Evolutionary conservation across 64 coral and sea anemone genomes (phyloP), one percentile per base, ranked within the genome.

Genomic region (Acropora tenuis): DNA sequence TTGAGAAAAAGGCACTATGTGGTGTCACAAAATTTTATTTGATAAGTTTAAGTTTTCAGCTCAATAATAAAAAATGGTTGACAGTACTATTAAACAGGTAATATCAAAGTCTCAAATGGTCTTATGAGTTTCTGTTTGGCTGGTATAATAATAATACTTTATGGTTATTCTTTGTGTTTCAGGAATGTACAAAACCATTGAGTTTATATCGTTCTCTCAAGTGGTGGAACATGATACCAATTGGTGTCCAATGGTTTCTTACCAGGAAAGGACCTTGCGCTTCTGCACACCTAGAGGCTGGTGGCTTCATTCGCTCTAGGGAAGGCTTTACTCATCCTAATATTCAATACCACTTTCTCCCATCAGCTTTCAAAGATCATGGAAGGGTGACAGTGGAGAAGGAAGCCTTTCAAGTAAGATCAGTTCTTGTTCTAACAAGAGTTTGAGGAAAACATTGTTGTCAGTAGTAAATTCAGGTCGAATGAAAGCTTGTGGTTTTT

Each of bases 161-260:
- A 30, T 30, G 30, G 8, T 61, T 73, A 77, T 20, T 58, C 42
- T 43, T 40, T 1, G 12, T 72, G 67, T 74, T 85, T 78, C 77
- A 98, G 96, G 96, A 91, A 75, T 98, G 96, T 57, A 98, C 87
- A 19, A 85, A 98, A 63, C 96, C 96, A 1, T 76, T 98, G 17
- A 98, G 93, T 16, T 73, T 98, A 47, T 98, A 98, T 78, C 92
- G 86, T n/a, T 90, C 96, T 53, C 93, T 92, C 73, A 98, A 98
- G 58, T 88, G 87, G 67, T 94, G 90, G 93, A 92, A 98, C n/a
- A 98, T 98, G 96, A 49, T 95, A 71, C 96, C 96, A 0, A 98
- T 98, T 57, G 96, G 96, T 18, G 58, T 95, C 6, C 69, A 83
- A 15, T 98, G 96, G 96, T 95, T 98, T 47, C 78, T 91, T 2